phyloP scores from a whole-genome alignment of 2,797 vertebrate genomes.

The Microcaecilia unicolor region DNA sequence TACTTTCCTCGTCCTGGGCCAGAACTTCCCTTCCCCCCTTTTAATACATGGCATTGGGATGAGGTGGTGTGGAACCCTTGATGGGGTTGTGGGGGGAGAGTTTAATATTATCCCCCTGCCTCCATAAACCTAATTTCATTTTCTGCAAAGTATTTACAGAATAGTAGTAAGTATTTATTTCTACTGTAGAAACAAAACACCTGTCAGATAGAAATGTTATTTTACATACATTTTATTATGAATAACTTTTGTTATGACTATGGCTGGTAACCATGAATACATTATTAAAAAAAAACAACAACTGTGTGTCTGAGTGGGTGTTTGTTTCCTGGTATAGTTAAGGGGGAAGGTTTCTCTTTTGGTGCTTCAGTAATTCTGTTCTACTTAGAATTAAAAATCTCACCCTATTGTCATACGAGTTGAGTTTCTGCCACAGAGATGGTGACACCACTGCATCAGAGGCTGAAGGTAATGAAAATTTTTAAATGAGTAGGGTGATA shows the following conservation, averaged over 20 bases:
- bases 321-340: no score
- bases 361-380: no score
- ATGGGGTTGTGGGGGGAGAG: constrained; percentile 3
- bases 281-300: constrained; percentile 48
- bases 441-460: no score
- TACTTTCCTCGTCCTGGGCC: not conserved
- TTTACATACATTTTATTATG: constrained; percentile 69
- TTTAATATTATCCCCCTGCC: not conserved
- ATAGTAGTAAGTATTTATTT: constrained; percentile 33
- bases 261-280: constrained; percentile 66
- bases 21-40: not conserved
- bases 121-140: constrained; percentile 34
- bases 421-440: no score
- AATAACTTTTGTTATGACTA: constrained; percentile 68
- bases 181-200: constrained; percentile 30
- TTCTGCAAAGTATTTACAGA: constrained; percentile 35
- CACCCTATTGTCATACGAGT: no score
- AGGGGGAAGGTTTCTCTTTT: no score
- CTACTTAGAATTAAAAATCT: no score
- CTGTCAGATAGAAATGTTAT: constrained; percentile 49
- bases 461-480: no score
- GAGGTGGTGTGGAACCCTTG: not conserved
- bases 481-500: no score
- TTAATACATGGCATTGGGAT: no score
- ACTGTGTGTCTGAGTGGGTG: no score